Percentiles rank a stretch among this genome's conserved stretches.
Evolutionary conservation across 64 coral and sea anemone species (phyloP).

Genomic region (Montipora efflorescens): DNA sequence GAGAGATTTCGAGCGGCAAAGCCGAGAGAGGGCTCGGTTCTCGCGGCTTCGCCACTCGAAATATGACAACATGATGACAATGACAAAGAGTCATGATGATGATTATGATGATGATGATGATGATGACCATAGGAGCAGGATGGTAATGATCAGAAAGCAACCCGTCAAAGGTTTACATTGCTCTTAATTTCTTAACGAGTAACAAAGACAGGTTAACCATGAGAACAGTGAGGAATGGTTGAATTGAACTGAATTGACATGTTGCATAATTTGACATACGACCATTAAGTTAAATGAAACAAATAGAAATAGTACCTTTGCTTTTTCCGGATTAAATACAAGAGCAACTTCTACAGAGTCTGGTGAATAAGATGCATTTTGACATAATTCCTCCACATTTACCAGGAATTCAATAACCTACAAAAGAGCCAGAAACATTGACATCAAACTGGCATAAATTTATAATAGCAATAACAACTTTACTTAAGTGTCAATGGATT

Average conservation of each 20-base stretch:
- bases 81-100: neutral
- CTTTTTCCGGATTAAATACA: constrained; percentile 52
- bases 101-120: neutral
- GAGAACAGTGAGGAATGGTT: neutral
- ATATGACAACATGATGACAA: neutral
- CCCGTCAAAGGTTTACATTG: too few species aligned
- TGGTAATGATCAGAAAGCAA: neutral
- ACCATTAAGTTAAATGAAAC: neutral
- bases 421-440: neutral
- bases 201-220: too few species aligned
- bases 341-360: constrained; percentile 89
- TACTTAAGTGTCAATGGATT: too few species aligned
- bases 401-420: constrained; percentile 88
- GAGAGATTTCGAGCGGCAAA: too few species aligned
- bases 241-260: neutral
- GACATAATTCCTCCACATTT: constrained; percentile 66
- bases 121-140: neutral
- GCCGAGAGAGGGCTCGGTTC: too few species aligned
- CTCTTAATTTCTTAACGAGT: too few species aligned
- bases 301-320: constrained; percentile 62
- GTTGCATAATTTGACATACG: neutral
- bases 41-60: neutral
- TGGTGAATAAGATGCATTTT: constrained; percentile 37
- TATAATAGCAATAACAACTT: too few species aligned
- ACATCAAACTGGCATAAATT: neutral